Percentiles rank a stretch among this genome's conserved stretches.
Conservation (phyloP, 2,888 invertebrate genomes). For the Reticulitermes lucifugus region DNA sequence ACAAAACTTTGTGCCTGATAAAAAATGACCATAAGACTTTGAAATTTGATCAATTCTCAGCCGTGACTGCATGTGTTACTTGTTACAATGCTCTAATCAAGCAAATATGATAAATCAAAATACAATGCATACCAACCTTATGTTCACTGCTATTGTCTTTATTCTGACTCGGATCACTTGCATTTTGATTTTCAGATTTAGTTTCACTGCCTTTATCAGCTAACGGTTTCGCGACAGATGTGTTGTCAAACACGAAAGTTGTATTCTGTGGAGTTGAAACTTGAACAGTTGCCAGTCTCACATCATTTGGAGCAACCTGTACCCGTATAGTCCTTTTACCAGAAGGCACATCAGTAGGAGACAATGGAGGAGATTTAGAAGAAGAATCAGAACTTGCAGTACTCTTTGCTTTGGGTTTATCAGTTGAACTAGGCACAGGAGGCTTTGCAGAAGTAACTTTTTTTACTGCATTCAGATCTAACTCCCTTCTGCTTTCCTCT, state of each 20-base stretch:
- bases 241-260: slow-evolving; percentile 17
- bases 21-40: too few species aligned
- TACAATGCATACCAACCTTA: too few species aligned
- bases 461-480: slow-evolving; percentile 10
- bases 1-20: too few species aligned
- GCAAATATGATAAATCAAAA: too few species aligned
- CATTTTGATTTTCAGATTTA: neutral
- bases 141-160: neutral
- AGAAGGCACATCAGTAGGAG: slow-evolving; percentile 34
- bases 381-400: slow-evolving; percentile 15
- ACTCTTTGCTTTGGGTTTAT: slow-evolving; percentile 31
- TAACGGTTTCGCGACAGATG: neutral
- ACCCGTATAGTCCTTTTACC: slow-evolving; percentile 54
- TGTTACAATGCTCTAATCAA: too few species aligned
- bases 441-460: slow-evolving; percentile 41
- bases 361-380: slow-evolving; percentile 44
- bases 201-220: neutral
- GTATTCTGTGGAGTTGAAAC: slow-evolving; percentile 60
- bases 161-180: neutral
- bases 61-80: too few species aligned
- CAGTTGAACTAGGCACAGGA: slow-evolving; percentile 37
- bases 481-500: slow-evolving; percentile 38
- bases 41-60: too few species aligned
- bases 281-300: slow-evolving; percentile 61
- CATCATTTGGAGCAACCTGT: slow-evolving; percentile 61